Evolutionary conservation across 1,140 invertebrate species (phyloP), one percentile per base, ranked within the genome.

Genomic region (Drosophila subpulchrella): DNA sequence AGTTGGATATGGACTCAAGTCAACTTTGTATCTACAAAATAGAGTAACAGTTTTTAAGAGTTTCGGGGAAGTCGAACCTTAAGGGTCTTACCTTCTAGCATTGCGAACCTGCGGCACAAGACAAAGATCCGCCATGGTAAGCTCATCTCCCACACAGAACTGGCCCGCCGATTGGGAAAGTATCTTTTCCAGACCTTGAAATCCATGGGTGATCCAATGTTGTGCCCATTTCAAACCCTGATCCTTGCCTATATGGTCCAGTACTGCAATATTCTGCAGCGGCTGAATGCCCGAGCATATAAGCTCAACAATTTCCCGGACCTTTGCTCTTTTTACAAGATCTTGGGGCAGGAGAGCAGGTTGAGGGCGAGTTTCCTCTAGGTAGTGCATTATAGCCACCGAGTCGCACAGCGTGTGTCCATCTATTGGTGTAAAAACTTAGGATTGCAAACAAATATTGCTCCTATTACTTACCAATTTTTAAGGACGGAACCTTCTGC

Each of bases 281-380:
- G 98, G 98, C 93, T 99, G 98, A 90, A 99, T 99, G 34, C 97
- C 97, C 34, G 97, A 97, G 38, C 95, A 95, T 83, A 99, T 98
- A 0, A 97, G 94, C 86, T 94, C 93, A 83, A 94, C 94, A 54
- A 94, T 94, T 74, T 94, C 94, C 15, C 93, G 93, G 56, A 98
- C 97, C 94, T 97, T 97, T 6, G 97, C 96, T 90, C 97, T 94
- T 91, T 96, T 95, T 13, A 96, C 94, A 39, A 96, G 95, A 93
- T 98, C 97, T 81, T 96, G 95, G 15, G 98, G 97, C 92, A 99
- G 94, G 8, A 98, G 91, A 34, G 96, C 95, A 58, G 95, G 94
- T 82, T 97, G 95, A 2, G 97, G 97, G 82, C 96, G 94, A 1
- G 95, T 96, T 92, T 99, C 98, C 92, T 99, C 98, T 78, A 99